Conservation (phyloP, 2,113 vertebrate genomes). For the Bungarus multicinctus region DNA sequence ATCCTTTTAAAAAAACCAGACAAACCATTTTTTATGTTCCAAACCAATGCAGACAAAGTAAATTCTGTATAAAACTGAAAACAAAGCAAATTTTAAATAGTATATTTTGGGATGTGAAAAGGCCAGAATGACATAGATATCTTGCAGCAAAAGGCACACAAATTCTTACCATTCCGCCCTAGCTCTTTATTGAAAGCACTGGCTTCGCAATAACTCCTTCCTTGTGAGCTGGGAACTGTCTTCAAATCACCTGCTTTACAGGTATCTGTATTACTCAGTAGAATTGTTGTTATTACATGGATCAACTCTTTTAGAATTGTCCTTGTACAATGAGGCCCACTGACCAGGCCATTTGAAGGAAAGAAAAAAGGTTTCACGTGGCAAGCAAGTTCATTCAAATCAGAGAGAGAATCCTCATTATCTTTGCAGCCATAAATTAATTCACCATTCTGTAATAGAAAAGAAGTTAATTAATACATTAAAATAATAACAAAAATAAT, state of each 20-base stretch:
- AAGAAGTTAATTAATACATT: background rate
- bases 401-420: slow-evolving; percentile 77
- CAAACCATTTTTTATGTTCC: background rate
- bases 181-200: slow-evolving; percentile 82
- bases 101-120: background rate
- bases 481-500: background rate
- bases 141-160: background rate
- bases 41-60: background rate
- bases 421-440: slow-evolving; percentile 92
- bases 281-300: slow-evolving; percentile 80
- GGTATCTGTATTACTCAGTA: slow-evolving; percentile 80
- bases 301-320: slow-evolving; percentile 87
- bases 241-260: slow-evolving; percentile 70
- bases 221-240: slow-evolving; percentile 66
- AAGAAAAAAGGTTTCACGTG: slow-evolving; percentile 92
- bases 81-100: background rate
- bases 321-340: slow-evolving; percentile 77
- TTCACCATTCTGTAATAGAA: slow-evolving; percentile 82
- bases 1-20: background rate
- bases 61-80: background rate
- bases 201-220: slow-evolving; percentile 85
- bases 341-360: slow-evolving; percentile 78
- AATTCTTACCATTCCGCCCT: slow-evolving; percentile 77
- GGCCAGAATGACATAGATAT: background rate
- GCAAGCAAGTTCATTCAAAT: slow-evolving; percentile 81